phyloP scores from a whole-genome alignment of 2,888 invertebrate species.

The Aradus depressus region DNA sequence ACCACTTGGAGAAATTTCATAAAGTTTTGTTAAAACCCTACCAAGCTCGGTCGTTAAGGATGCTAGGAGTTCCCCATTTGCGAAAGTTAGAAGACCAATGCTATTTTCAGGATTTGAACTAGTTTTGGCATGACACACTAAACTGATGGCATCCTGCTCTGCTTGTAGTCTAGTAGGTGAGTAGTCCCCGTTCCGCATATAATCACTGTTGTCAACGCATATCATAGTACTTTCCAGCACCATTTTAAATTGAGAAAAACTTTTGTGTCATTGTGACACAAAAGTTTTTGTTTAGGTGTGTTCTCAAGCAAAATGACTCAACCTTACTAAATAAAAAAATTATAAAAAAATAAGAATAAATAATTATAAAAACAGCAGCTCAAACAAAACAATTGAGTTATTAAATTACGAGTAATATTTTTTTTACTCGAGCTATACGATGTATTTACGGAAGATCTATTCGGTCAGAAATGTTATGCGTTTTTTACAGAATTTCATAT shows the following conservation, averaged over 20 bases:
- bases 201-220: conserved; percentile 99
- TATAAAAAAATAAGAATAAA: no score
- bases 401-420: no score
- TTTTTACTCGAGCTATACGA: no score
- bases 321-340: no score
- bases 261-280: no score
- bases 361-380: no score
- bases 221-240: conserved; percentile 97
- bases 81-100: conserved; percentile 83
- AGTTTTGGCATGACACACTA: conserved; percentile 94
- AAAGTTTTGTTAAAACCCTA: conserved; percentile 85
- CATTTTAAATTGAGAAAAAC: conserved; percentile 68
- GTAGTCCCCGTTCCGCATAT: conserved; percentile 99
- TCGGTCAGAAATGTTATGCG: no score
- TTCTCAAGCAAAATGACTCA: no score
- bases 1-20: conserved; percentile 86
- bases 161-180: conserved; percentile 93
- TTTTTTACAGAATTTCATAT: no score
- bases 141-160: conserved; percentile 96
- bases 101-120: conserved; percentile 98
- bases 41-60: conserved; percentile 95
- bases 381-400: no score
- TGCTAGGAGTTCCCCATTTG: conserved; percentile 86
- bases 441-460: no score
- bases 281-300: no score